These are phyloP conservation scores for Halichoerus grypus DNA, from an alignment of 2,113 vertebrate genomes.

Conservation along the genomic window DNA sequence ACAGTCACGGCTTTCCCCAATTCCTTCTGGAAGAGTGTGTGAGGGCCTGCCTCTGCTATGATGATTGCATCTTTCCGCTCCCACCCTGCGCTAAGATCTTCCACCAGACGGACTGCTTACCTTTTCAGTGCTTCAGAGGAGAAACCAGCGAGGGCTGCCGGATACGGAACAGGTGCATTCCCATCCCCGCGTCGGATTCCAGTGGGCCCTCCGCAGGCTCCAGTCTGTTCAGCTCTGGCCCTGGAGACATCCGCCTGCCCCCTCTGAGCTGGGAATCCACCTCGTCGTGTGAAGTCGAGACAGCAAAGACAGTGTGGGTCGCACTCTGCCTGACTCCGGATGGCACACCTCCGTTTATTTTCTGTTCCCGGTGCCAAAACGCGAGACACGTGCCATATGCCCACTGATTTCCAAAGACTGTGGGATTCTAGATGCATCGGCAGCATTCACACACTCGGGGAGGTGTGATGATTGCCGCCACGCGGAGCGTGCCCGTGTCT, in stretches of 20 bases:
- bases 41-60: not conserved
- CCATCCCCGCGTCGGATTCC: fast-evolving
- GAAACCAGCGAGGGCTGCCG: not conserved
- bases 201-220: fast-evolving
- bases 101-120: not conserved
- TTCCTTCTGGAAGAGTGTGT: not conserved
- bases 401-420: not conserved
- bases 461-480: not conserved
- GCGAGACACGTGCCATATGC: slow-evolving; percentile 13
- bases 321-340: not conserved
- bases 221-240: not conserved
- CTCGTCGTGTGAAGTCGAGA: fast-evolving
- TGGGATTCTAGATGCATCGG: not conserved
- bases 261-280: not conserved
- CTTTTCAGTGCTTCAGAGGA: not conserved
- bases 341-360: not conserved
- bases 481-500: fast-evolving
- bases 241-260: fast-evolving
- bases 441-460: not conserved
- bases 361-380: slow-evolving; percentile 6
- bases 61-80: not conserved
- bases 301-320: not conserved
- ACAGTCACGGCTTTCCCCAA: fast-evolving
- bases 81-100: not conserved
- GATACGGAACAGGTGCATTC: not conserved